Base-by-base conservation (phyloP, 2,888 invertebrate genomes). In the Drosophila anomelani region DNA sequence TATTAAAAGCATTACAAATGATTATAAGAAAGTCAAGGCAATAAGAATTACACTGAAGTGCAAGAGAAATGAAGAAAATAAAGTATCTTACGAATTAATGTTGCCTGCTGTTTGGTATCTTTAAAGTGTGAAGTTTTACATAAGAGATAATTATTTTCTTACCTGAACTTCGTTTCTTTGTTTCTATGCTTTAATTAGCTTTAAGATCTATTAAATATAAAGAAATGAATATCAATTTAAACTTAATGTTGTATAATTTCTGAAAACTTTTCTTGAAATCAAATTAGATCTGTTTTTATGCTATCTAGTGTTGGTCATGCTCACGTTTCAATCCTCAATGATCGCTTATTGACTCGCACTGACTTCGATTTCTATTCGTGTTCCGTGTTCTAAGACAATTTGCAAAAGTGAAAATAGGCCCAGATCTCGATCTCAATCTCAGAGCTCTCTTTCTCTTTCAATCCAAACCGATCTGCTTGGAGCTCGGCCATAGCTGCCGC, bases 351-450 rank as follows among this genome's bases (percentile, higher is more conserved):
- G 68, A 75, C 75, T 75, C 34, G 75, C 29, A 53, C 68, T 58
- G 53, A 63, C 71, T 71, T 88, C 75, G 84, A 78, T 83, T 83
- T 83, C 76, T 60, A 72, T 76, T 38, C 79, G 67, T 69, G 76
- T 82, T 76, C 80, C 79, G 76, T 72, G 78, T 82, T 76, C 80
- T 68, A 47, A 47, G 36, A 68, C 64, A 47, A 75, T 78, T 77
- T 76, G 76, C 84, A 86, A 84, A 87, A 88, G 84, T 89, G 85
- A 85, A 85, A 85, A 85, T 73, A 81, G 74, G 74, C 83, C 59
- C 62, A 60, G 66, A 60, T 68, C 59, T 59, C 54, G 32, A 61
- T 69, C 49, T 39, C 53, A 26, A 54, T 75, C 56, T 47, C 43
- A 15, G 26, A 15, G 44, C 39, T 15, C 20, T 69, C 41, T 69